These are phyloP conservation scores for Macrosoma leucophasiata DNA, from an alignment of 2,888 invertebrate genomes.

Conservation along the genomic window DNA sequence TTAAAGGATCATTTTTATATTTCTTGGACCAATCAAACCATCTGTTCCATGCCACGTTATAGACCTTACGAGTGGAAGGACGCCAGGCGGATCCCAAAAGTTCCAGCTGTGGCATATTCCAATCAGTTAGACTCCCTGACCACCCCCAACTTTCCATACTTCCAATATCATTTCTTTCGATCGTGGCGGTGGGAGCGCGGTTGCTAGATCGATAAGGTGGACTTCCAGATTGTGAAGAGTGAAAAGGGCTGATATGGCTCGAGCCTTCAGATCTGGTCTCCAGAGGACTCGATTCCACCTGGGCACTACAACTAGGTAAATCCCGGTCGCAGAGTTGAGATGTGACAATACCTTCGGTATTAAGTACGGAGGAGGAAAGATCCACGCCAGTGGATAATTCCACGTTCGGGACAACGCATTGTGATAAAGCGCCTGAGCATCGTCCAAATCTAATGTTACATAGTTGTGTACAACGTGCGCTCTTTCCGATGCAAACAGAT, in stretches of 20 bases:
- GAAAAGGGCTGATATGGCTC: conserved; percentile 16
- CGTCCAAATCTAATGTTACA: conserved; percentile 4
- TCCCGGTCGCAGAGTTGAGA: conserved; percentile 21
- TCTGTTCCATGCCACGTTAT: conserved; percentile 6
- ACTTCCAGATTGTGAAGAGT: not conserved
- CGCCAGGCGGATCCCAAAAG: conserved; percentile 4
- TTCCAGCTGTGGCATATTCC: no score
- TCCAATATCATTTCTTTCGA: conserved; percentile 1
- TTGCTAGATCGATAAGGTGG: not conserved
- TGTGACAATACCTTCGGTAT: conserved; percentile 24
- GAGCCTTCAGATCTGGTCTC: conserved; percentile 16
- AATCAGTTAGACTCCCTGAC: no score
- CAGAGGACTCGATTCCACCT: conserved; percentile 22
- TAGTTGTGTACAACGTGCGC: conserved; percentile 9
- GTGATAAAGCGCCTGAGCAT: conserved; percentile 2
- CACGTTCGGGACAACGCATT: conserved; percentile 13
- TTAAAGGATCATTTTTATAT: not conserved
- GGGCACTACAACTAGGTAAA: conserved; percentile 20
- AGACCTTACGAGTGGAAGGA: conserved; percentile 5
- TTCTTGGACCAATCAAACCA: conserved; percentile 7
- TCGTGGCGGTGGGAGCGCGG: conserved; percentile 1
- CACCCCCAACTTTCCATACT: conserved; percentile 6
- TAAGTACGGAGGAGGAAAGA: conserved; percentile 26
- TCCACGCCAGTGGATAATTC: conserved; percentile 19
- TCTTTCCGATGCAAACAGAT: conserved; percentile 24